Percentiles rank a stretch among this genome's conserved stretches.
Evolutionary conservation across 1,140 invertebrate species (phyloP).

Genomic region (Drosophila orosa): DNA sequence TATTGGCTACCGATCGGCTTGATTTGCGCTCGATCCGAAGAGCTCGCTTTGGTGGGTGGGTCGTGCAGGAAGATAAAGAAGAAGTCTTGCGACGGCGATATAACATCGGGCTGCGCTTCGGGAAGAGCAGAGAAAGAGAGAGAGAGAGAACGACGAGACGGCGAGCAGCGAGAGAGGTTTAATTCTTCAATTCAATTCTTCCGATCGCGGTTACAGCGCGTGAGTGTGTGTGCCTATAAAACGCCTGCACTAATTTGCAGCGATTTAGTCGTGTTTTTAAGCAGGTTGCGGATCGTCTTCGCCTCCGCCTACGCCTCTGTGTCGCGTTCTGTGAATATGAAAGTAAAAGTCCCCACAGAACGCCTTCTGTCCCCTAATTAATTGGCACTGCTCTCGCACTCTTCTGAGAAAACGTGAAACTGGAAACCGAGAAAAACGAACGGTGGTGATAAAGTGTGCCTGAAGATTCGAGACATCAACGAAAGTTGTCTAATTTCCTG

Average conservation of each 20-base stretch:
- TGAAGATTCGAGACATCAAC: constrained; percentile 39
- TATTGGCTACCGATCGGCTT: constrained; percentile 23
- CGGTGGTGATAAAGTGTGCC: constrained; percentile 45
- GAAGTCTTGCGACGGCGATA: constrained; percentile 12
- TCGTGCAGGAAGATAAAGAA: constrained; percentile 30
- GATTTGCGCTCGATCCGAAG: constrained; percentile 33
- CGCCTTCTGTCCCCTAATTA: constrained; percentile 32
- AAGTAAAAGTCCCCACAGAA: constrained; percentile 40
- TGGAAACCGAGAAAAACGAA: neutral
- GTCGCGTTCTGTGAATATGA: constrained; percentile 42
- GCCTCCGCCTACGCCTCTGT: constrained; percentile 10
- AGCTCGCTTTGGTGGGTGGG: constrained; percentile 15
- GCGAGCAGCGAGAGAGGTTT: constrained; percentile 30
- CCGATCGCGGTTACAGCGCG: constrained; percentile 14
- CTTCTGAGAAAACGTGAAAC: constrained; percentile 18
- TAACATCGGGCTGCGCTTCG: constrained; percentile 36
- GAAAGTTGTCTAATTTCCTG: constrained; percentile 54
- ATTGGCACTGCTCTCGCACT: constrained; percentile 20
- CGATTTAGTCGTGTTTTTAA: constrained; percentile 74
- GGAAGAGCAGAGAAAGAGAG: constrained; percentile 18
- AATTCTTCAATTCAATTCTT: constrained; percentile 51
- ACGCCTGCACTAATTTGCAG: constrained; percentile 67
- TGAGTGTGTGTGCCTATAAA: constrained; percentile 68
- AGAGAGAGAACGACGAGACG: neutral
- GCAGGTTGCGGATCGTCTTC: constrained; percentile 45